Percentiles rank a stretch among this genome's conserved stretches.
Evolutionary conservation across 2,113 vertebrate genomes (phyloP).

Genomic region (Nicator chloris): DNA sequence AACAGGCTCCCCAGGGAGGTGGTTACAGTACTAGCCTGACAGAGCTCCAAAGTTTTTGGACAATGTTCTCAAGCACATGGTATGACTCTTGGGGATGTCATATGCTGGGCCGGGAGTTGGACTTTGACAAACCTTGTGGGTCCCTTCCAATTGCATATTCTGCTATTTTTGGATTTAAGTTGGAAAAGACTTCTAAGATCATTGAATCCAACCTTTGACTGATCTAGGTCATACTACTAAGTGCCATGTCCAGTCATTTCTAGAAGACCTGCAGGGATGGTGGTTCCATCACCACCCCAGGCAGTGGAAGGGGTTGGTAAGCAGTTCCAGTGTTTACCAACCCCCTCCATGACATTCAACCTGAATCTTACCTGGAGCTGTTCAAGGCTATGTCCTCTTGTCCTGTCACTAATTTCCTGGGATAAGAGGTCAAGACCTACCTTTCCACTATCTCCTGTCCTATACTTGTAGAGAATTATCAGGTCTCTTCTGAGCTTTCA

Average conservation of each 20-base stretch:
- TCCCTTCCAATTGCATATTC: neutral
- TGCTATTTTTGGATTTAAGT: neutral
- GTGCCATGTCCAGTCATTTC: neutral
- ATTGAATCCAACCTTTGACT: rapidly evolving
- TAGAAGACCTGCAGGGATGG: neutral
- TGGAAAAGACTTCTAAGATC: neutral
- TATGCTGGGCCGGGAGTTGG: neutral
- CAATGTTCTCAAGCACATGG: neutral
- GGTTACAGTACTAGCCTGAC: neutral
- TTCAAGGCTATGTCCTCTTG: neutral
- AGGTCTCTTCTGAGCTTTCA: neutral
- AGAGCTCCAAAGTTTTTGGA: neutral
- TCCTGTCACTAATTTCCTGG: neutral
- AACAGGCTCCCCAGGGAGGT: neutral
- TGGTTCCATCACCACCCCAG: rapidly evolving
- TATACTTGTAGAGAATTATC: too few relatives aligned
- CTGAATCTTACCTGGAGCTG: neutral
- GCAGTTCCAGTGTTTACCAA: neutral
- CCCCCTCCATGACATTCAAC: neutral
- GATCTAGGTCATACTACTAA: neutral
- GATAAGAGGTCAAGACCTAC: neutral
- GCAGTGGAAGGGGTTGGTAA: too few relatives aligned
- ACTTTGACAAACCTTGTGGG: neutral
- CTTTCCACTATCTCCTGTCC: neutral
- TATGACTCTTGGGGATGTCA: neutral